Base-by-base conservation (phyloP, 1,140 invertebrate species). In the Tribolium madens region DNA sequence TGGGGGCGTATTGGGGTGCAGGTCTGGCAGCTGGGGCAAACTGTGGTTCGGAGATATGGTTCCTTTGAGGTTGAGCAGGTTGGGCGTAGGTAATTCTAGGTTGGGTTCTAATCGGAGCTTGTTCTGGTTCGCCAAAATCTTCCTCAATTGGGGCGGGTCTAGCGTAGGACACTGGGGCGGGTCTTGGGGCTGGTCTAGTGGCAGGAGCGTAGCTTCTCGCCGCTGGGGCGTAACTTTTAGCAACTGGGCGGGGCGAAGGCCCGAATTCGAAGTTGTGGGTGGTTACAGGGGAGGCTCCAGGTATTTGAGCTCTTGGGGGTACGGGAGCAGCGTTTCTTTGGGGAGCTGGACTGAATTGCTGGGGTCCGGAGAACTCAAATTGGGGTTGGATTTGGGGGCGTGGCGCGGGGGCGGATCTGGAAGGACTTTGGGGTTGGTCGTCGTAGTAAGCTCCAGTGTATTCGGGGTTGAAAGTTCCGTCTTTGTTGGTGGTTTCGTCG, bases 401-500 rank as follows among this genome's bases (percentile, higher is more conserved):
- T 1, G 84, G 81, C 17, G 73, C 80, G 69, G 81, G 81, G 26
- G 78, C 79, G 26, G 76, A 74, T 70, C 78, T 77, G 42, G 79
- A 73, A 64, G 78, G 81, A 81, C 47, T 76, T 83, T 86, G 82
- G 79, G 88, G 53, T 87, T 87, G 46, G 85, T 86, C 74, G 78
- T 89, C 84, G 79, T 88, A 87, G 82, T 88, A 87, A 18, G 68
- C 3, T 84, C 84, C 79, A 79, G 90, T 88, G 42, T 88, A 87
- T 72, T 88, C 87, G n/a, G 85, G 85, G 52, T 85, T 81, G 52
- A 84, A 31, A 3, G 52, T 80, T 69, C 84, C 87, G 9, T 89
- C 85, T 76, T 87, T 89, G 60, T 88, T 88, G n/a, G 88, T 88
- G 0, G 89, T 90, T 82, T 95, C 93, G 76, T 94, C 93, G 0